These are phyloP conservation scores for Cancer borealis DNA, from an alignment of 2,888 invertebrate genomes.

Conservation along the genomic window DNA sequence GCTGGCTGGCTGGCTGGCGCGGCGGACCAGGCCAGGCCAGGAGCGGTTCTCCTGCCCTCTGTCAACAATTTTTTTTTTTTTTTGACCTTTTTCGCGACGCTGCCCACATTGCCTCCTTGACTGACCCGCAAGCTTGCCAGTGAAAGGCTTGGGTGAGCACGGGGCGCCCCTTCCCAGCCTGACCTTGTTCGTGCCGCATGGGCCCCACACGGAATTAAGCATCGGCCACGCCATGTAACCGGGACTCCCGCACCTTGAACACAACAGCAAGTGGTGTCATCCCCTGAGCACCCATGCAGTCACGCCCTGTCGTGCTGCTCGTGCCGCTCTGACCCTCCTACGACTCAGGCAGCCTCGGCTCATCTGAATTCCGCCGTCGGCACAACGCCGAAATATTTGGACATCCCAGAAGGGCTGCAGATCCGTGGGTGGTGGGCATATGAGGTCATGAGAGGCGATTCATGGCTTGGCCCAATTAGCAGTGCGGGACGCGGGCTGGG, in stretches of 20 bases:
- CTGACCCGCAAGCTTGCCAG: neutral
- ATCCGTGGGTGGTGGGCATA: neutral
- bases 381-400: neutral
- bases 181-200: neutral
- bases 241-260: neutral
- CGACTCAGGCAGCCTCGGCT: neutral
- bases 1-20: neutral
- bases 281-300: neutral
- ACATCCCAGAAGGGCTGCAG: neutral
- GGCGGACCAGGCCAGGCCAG: neutral
- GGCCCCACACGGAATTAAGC: neutral
- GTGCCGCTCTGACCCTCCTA: neutral
- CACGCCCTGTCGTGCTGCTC: constrained; percentile 1
- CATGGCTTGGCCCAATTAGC: neutral
- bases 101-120: neutral
- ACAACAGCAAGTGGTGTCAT: neutral
- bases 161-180: neutral
- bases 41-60: neutral
- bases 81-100: neutral
- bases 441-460: neutral
- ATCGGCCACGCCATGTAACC: neutral
- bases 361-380: neutral
- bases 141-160: neutral
- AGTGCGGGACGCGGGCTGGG: neutral
- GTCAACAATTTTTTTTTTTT: neutral